Evolutionary conservation across 2,113 vertebrate species (phyloP).

Genomic region (Orcinus orca): DNA sequence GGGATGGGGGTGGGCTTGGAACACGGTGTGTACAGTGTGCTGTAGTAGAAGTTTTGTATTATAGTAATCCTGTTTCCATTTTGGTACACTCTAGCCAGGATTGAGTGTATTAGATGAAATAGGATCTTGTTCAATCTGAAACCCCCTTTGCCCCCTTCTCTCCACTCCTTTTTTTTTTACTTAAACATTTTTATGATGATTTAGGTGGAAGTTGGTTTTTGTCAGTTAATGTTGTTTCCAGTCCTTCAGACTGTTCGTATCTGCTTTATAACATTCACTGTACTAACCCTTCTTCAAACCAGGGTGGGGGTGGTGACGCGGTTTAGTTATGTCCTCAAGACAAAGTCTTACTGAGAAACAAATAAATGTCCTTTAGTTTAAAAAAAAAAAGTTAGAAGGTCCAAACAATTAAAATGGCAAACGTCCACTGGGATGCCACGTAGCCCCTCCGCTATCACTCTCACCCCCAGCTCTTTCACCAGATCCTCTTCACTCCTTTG

Average conservation of each 20-base stretch:
- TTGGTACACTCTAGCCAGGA: constrained; percentile 78
- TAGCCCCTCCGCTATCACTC: neutral
- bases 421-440: neutral
- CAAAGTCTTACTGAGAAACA: constrained; percentile 78
- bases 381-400: neutral
- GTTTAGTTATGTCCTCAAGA: constrained; percentile 74
- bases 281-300: constrained; percentile 71
- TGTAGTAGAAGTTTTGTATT: constrained; percentile 84
- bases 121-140: constrained; percentile 75
- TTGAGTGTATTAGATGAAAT: constrained; percentile 78
- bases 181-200: constrained; percentile 72
- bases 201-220: constrained; percentile 60
- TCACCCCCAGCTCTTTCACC: neutral
- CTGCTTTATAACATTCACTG: constrained; percentile 76
- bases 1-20: constrained; percentile 79
- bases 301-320: constrained; percentile 50
- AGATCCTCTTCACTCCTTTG: neutral
- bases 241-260: constrained; percentile 38
- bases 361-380: constrained; percentile 84
- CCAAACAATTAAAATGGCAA: neutral
- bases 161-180: constrained; percentile 35
- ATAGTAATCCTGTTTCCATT: constrained; percentile 82
- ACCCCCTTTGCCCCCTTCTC: neutral
- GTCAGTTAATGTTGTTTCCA: constrained; percentile 76
- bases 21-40: constrained; percentile 82